Evolutionary conservation across 2,797 vertebrate species (phyloP), one percentile per base, ranked within the genome.

Genomic region (Liparis tanakae): DNA sequence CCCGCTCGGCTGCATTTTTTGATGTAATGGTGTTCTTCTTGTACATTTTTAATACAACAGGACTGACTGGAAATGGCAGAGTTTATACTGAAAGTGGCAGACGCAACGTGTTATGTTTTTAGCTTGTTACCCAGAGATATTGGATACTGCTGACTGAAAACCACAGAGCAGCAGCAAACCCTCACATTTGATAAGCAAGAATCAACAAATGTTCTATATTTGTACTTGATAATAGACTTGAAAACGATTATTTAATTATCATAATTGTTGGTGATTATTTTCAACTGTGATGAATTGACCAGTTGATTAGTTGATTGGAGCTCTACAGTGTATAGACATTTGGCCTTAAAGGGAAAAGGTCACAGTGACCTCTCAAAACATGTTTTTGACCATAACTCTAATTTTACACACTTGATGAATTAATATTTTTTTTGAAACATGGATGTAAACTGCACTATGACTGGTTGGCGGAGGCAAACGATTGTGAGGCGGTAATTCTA

Each of bases 11-110:
- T 66, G 34, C 3, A 0, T 14, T 61, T 66, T 50, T 64, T 0
- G 5, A 61, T 50, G 56, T 36, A 13, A 50, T 36, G 10, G 43
- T 10, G 61, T 65, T 17, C 18, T 57, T 67, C 44, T 17, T 44
- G 4, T 66, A 20, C 66, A 48, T 67, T 20, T 22, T 55, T 46
- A 37, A 75, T 41, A 39, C 10, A 39, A 37, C 30, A 54, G 58
- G n/a, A 65, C 7, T 25, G 12, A 9, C 54, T 50, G 55, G n/a
- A 74, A 66, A 76, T 59, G 41, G 30, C 34, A 30, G 30, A 36
- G 71, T 74, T 70, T 44, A 30, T 36, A 41, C 18, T 69, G 46
- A 9, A 55, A 15, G 9, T 30, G 22, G 30, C 53, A 54, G 13
- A 54, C 13, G 2, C 12, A 30, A 54, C 12, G 43, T 25, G 30